Base-by-base conservation (phyloP, 2,113 vertebrate genomes). In the Vombatus ursinus region DNA sequence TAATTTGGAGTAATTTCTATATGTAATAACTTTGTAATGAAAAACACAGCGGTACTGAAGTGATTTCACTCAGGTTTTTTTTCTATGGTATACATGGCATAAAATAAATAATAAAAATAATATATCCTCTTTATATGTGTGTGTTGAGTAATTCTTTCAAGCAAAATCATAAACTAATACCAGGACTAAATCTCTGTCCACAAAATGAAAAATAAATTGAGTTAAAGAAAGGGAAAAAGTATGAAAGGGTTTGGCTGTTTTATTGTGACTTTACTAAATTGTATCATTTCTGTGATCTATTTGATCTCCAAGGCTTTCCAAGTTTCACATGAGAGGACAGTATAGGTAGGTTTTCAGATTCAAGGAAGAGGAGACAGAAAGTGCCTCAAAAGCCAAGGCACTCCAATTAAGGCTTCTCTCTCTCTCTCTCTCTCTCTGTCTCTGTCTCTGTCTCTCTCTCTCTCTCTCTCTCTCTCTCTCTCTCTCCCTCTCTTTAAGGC, bases 1-100 rank as follows among this genome's bases (percentile, higher is more conserved):
- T 99, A 99, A 99, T 99, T 99, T 99, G 99, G 98, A 99, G 99
- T 99, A 99, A 99, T 99, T 99, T 99, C 98, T 99, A 98, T 98
- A 99, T 99, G 98, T 99, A 99, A 99, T 99, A 99, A 99, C 99
- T 99, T 99, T 99, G 99, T 99, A 99, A 99, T 99, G 98, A 99
- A 99, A 99, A 99, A 99, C 98, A 98, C 98, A 99, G 99, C 98
- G 92, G 99, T 98, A 97, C 98, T 98, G 98, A 99, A 99, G 98
- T 99, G 98, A 98, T 99, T 99, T 99, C 89, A 93, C 98, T 98
- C 98, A 57, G 84, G 96, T 98, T 98, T 98, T 98, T 97, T 98
- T 98, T 98, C 97, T 98, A 98, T 99, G 98, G 98, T 98, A 99
- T 99, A 99, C 98, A 98, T 98, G 98, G 98, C 96, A 98, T 98